These are phyloP conservation scores for Vanessa cardui DNA, from an alignment of 2,888 invertebrate species.

Conservation along the genomic window DNA sequence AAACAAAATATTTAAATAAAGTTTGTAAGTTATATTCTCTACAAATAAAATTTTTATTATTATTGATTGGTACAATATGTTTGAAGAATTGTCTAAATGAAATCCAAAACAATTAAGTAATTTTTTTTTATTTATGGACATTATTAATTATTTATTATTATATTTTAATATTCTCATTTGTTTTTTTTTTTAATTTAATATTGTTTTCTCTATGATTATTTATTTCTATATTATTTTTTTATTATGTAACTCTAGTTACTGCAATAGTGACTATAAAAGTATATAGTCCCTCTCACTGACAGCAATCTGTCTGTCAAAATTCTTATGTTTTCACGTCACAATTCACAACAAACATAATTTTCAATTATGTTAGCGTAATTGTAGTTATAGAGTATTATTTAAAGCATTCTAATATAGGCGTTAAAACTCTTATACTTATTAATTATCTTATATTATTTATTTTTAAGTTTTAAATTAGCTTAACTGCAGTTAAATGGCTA, in stretches of 20 bases:
- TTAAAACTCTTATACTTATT: background rate
- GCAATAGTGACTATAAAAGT: no score
- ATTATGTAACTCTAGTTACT: background rate
- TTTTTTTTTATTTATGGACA: no score
- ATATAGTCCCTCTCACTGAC: background rate
- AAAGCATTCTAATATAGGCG: background rate
- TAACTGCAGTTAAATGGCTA: constrained; percentile 34
- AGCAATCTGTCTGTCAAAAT: constrained; percentile 17
- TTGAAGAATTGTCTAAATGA: no score
- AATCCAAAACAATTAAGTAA: no score
- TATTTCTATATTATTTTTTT: no score
- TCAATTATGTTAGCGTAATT: constrained; percentile 1
- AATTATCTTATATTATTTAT: background rate
- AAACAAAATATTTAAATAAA: no score
- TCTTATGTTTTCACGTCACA: constrained; percentile 24
- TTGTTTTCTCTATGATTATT: background rate
- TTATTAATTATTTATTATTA: no score
- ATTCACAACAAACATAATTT: constrained; percentile 18
- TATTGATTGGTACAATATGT: background rate
- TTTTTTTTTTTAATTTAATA: background rate
- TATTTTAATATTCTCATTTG: no score
- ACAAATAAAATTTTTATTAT: no score
- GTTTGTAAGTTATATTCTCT: no score
- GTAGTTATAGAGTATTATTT: background rate
- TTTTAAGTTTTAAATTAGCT: background rate